Base-by-base conservation (phyloP, 2,888 invertebrate genomes). In the Pemphredon lugubris region DNA sequence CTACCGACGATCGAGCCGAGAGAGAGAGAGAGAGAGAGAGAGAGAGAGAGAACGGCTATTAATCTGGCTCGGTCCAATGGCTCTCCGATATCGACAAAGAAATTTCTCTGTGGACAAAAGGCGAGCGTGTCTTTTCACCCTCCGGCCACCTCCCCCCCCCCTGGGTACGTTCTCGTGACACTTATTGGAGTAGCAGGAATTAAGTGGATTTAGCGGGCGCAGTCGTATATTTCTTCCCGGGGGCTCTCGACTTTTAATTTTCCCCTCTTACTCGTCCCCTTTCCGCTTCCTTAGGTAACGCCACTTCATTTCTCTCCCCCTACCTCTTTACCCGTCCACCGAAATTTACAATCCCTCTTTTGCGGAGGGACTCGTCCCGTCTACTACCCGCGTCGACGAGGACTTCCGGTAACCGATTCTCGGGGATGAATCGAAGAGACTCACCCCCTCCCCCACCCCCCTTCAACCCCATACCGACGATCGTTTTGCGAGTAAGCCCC, bases 101-200 rank as follows among this genome's bases (percentile, higher is more conserved):
- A 80, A 80, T 77, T 73, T 80, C 75, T 75, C 66, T 70, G 68
- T 73, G 79, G 77, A 80, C 79, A 79, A 80, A 80, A 77, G 79
- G 75, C 4, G 73, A 69, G 70, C 75, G 42, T 75, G 77, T 77
- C 77, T 67, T 71, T 71, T 71, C 66, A 61, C 61, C 66, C 69
- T 26, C 39, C 34, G 30, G 13, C 44, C 20, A 16, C n/a, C 37
- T 13, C 18, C 21, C 30, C 20, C 21, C 16, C 42, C 30, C 66
- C 53, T 26, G 60, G 57, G 40, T 71, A 65, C 71, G 61, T 32
- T 66, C 60, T 51, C 60, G 48, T 73, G 66, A 68, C 73, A 71
- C 68, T 73, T 76, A 78, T 78, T 70, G 75, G 76, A 76, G 70
- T 71, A 68, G 59, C 65, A 71, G 61, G 70, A 73, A 78, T 68